phyloP scores from a whole-genome alignment of 2,888 invertebrate genomes.

The Amphipyra tragopoginis region DNA sequence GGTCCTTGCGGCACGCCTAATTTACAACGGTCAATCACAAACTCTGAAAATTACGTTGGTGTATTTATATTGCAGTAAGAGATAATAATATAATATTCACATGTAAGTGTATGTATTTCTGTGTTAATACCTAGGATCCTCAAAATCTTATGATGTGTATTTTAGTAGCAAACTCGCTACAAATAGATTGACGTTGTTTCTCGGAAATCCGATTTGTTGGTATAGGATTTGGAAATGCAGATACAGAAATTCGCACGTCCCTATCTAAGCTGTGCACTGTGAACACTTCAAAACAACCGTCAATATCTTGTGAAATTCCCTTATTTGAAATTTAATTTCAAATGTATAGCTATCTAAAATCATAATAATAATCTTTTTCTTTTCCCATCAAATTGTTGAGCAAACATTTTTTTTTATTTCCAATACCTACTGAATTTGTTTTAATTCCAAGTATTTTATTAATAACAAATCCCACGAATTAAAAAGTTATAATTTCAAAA shows the following conservation, averaged over 20 bases:
- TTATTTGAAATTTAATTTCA: too few species aligned
- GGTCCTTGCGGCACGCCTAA: slow-evolving; percentile 37
- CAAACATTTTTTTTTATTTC: neutral
- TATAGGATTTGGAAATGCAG: slow-evolving; percentile 36
- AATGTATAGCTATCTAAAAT: too few species aligned
- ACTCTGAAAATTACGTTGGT: slow-evolving; percentile 8
- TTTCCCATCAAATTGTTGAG: neutral
- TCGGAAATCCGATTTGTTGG: slow-evolving; percentile 53
- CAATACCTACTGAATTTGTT: neutral
- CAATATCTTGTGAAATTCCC: neutral
- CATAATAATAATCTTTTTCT: too few species aligned
- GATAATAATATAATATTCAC: neutral
- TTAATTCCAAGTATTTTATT: neutral
- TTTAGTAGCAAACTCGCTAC: slow-evolving; percentile 37
- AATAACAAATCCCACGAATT: slow-evolving; percentile 11
- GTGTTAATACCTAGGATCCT: slow-evolving; percentile 21
- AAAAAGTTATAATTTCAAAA: slow-evolving; percentile 19
- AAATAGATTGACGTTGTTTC: slow-evolving; percentile 48
- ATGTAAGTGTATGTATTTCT: slow-evolving; percentile 14
- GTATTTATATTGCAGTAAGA: slow-evolving; percentile 20
- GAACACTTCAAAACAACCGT: slow-evolving; percentile 1
- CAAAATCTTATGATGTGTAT: slow-evolving; percentile 42
- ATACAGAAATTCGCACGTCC: slow-evolving; percentile 25
- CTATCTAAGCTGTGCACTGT: slow-evolving; percentile 8
- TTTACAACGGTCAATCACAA: slow-evolving; percentile 34